phyloP scores from a whole-genome alignment of 2,888 invertebrate genomes.

The Laothoe populi region DNA sequence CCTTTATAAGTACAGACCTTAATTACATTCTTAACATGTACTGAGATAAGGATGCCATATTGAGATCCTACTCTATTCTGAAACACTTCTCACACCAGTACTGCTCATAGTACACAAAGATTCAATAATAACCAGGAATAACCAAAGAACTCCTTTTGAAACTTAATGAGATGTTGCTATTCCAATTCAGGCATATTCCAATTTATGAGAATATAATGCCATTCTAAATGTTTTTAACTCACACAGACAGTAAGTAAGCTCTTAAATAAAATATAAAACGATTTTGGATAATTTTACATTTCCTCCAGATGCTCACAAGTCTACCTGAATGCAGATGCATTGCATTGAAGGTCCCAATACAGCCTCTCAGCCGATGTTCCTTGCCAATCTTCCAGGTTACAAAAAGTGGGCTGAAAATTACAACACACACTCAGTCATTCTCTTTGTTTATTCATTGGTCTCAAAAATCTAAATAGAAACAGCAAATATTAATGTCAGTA shows the following conservation, averaged over 20 bases:
- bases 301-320: constrained; percentile 20
- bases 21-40: no score
- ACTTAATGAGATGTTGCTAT: no score
- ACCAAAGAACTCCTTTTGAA: no score
- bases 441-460: not conserved
- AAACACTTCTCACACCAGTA: no score
- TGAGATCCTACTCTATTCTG: no score
- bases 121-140: no score
- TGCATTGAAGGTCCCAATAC: constrained; percentile 99
- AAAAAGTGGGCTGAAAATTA: constrained; percentile 94
- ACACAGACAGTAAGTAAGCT: not conserved
- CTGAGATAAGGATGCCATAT: no score
- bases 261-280: constrained; percentile 1
- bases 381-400: constrained; percentile 99
- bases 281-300: constrained; percentile 11
- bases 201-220: not conserved
- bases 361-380: constrained; percentile 97
- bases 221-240: not conserved
- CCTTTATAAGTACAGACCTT: no score
- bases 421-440: constrained; percentile 25
- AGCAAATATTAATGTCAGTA: not conserved
- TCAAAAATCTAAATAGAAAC: not conserved
- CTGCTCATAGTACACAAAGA: no score
- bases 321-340: constrained; percentile 96
- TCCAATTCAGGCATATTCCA: not conserved